phyloP scores from a whole-genome alignment of 2,113 vertebrate species.

The Steatornis caripensis region DNA sequence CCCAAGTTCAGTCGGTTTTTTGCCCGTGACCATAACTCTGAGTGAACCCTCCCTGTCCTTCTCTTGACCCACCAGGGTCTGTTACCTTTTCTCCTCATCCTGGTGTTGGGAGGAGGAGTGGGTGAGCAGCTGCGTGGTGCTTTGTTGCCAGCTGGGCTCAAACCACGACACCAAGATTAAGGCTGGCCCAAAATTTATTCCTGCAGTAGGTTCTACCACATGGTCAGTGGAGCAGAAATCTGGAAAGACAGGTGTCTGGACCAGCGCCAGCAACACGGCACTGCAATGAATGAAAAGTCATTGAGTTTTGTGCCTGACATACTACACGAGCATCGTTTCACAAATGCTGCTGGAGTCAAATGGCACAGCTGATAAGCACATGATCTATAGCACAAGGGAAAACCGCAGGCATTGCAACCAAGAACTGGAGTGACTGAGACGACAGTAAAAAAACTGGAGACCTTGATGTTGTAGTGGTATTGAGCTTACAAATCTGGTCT shows the following conservation, averaged over 20 bases:
- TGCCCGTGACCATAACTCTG: too few species aligned
- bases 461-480: not conserved
- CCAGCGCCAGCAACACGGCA: not conserved
- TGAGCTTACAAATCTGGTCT: not conserved
- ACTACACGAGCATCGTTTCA: not conserved
- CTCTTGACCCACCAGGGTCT: too few species aligned
- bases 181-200: not conserved
- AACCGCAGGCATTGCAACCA: not conserved
- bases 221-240: not conserved
- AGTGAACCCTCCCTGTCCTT: too few species aligned
- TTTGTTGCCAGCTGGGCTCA: too few species aligned
- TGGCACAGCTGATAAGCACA: not conserved
- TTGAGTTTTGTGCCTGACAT: not conserved
- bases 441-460: not conserved
- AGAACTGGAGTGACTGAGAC: not conserved
- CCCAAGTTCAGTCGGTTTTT: too few species aligned
- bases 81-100: too few species aligned
- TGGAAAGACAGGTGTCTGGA: not conserved
- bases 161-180: too few species aligned
- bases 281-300: not conserved
- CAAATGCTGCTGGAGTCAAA: not conserved
- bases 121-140: too few species aligned
- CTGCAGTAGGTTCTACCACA: not conserved
- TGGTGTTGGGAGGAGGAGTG: too few species aligned
- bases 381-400: not conserved